Evolutionary conservation across 2,797 vertebrate species (phyloP).

Genomic region (Urosaurus nigricauda): DNA sequence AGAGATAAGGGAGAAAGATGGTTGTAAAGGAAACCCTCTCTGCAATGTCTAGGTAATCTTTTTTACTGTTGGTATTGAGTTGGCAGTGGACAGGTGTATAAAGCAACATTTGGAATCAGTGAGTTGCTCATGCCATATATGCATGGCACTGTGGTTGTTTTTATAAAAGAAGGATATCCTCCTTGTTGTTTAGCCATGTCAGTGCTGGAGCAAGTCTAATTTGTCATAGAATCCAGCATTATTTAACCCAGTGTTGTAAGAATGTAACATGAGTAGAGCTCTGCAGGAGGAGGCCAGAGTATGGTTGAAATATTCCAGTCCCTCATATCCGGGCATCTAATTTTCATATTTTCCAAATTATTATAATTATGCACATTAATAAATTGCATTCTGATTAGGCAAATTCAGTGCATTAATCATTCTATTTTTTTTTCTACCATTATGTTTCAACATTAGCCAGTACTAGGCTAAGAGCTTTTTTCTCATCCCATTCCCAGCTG

Average conservation of each 20-base stretch:
- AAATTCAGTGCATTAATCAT: too few relatives aligned
- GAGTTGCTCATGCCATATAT: not conserved
- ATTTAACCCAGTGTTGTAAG: not conserved
- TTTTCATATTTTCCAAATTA: too few relatives aligned
- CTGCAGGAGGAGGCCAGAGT: not conserved
- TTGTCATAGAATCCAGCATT: not conserved
- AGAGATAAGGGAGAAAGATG: not conserved
- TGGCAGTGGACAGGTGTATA: not conserved
- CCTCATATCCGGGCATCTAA: too few relatives aligned
- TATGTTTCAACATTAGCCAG: too few relatives aligned
- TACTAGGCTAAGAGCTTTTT: too few relatives aligned
- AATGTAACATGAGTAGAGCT: not conserved
- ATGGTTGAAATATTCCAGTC: too few relatives aligned
- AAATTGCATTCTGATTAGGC: too few relatives aligned
- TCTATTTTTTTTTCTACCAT: too few relatives aligned
- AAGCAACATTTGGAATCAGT: accelerated
- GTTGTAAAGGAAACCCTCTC: not conserved
- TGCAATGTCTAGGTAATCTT: not conserved
- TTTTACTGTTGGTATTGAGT: not conserved
- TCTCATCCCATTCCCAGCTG: too few relatives aligned
- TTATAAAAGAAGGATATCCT: not conserved
- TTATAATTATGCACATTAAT: too few relatives aligned
- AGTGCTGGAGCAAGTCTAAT: not conserved
- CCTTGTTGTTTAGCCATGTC: not conserved
- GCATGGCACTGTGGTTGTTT: not conserved